These are phyloP conservation scores for Emmelina monodactyla DNA, from an alignment of 2,888 invertebrate species.

Conservation along the genomic window DNA sequence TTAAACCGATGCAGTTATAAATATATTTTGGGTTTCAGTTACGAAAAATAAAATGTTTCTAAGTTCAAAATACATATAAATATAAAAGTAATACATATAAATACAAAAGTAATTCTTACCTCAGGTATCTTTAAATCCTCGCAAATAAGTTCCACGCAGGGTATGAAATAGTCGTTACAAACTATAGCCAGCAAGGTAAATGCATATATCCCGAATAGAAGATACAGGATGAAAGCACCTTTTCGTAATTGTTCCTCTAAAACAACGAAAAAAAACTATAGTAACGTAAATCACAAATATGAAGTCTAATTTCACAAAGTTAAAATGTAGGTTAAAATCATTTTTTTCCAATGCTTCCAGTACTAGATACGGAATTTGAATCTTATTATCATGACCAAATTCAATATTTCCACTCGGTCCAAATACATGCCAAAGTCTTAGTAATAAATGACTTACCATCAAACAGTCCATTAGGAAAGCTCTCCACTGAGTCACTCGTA, in stretches of 20 bases:
- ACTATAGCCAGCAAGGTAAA: slow-evolving; percentile 87
- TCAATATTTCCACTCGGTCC: no score
- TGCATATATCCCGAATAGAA: slow-evolving; percentile 80
- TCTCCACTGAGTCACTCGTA: slow-evolving; percentile 45
- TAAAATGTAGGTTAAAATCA: no score
- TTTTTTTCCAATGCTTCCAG: no score
- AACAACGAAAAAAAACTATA: neutral
- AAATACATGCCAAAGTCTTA: neutral
- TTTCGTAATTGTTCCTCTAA: slow-evolving; percentile 65
- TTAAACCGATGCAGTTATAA: no score
- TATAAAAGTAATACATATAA: no score
- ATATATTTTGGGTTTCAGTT: no score
- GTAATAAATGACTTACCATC: slow-evolving; percentile 28
- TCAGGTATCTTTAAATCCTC: slow-evolving; percentile 77
- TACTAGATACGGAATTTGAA: no score
- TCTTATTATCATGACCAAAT: no score
- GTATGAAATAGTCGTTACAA: slow-evolving; percentile 92
- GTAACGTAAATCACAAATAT: neutral
- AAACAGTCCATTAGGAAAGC: slow-evolving; percentile 64
- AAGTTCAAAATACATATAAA: no score
- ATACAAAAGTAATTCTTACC: no score
- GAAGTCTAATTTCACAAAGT: no score
- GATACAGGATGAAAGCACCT: slow-evolving; percentile 82
- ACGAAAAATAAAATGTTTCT: no score
- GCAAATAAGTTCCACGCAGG: slow-evolving; percentile 88